A percentile compares a stretch with the other conserved stretches of the same genome.
These are phyloP conservation scores for Gastracanthus pulcherrimus DNA, from an alignment of 2,888 invertebrate species.

Conservation along the genomic window DNA sequence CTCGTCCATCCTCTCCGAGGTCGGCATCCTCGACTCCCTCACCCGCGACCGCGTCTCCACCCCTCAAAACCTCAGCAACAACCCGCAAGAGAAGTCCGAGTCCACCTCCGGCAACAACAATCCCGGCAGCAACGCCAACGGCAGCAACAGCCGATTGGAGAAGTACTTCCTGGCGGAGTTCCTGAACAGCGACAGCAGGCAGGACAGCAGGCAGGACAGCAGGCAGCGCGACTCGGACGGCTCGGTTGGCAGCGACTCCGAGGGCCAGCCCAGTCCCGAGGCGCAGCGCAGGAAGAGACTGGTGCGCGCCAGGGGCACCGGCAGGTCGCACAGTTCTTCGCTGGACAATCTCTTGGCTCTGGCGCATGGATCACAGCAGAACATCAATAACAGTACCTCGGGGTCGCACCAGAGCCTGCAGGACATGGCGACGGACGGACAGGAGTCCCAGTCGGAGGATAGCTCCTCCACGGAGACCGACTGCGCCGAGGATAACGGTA, in stretches of 20 bases:
- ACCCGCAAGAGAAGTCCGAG: neutral
- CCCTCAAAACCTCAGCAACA: neutral
- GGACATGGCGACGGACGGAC: constrained; percentile 72
- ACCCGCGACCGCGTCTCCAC: constrained; percentile 79
- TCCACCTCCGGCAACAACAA: too few relatives aligned
- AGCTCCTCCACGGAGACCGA: constrained; percentile 86
- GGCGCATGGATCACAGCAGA: constrained; percentile 71
- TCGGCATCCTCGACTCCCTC: constrained; percentile 86
- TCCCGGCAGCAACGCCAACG: too few relatives aligned
- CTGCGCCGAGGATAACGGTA: constrained; percentile 80
- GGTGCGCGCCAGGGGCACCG: constrained; percentile 90
- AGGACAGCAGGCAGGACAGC: constrained; percentile 86
- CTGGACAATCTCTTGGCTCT: constrained; percentile 86
- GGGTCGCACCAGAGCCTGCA: constrained; percentile 69
- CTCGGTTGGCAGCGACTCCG: constrained; percentile 94
- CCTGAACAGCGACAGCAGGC: constrained; percentile 89
- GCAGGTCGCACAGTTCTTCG: constrained; percentile 89
- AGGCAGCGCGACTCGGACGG: constrained; percentile 90
- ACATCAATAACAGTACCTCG: constrained; percentile 70
- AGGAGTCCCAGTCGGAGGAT: constrained; percentile 77
- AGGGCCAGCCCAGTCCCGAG: constrained; percentile 92
- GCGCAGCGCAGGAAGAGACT: constrained; percentile 87
- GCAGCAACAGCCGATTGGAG: constrained; percentile 88
- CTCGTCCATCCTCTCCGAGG: constrained; percentile 91
- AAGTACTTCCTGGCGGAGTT: constrained; percentile 94